A percentile compares a stretch with the other conserved stretches of the same genome.
These are phyloP conservation scores for Machaerirhynchus nigripectus DNA, from an alignment of 2,113 vertebrate genomes.

Conservation along the genomic window DNA sequence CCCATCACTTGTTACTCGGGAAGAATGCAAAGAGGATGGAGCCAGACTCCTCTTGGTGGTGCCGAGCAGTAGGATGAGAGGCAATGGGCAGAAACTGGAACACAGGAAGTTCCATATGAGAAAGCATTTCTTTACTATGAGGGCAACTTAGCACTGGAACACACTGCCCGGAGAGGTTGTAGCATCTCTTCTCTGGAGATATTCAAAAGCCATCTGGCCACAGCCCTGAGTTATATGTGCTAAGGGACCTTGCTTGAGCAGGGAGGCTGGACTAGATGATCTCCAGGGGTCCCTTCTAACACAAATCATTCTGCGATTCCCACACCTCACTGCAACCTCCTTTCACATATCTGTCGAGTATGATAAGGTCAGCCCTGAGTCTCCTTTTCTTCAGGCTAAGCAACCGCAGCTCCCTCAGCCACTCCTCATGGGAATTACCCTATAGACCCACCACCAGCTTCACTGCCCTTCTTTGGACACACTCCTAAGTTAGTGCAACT, in stretches of 20 bases:
- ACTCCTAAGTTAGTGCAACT: background rate
- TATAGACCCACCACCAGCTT: background rate
- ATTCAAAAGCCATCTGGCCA: background rate
- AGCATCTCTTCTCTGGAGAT: background rate
- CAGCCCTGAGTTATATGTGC: background rate
- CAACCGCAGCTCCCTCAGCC: background rate
- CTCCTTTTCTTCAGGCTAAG: background rate
- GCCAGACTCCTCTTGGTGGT: background rate
- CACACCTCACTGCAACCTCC: background rate
- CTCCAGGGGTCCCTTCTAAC: background rate
- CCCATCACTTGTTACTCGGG: background rate
- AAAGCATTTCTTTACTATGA: background rate
- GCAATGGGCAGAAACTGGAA: background rate
- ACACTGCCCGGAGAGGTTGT: background rate
- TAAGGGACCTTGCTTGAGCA: background rate
- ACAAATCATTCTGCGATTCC: background rate
- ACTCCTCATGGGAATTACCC: background rate
- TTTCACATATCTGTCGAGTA: background rate
- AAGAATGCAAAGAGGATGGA: background rate
- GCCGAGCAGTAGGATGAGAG: background rate
- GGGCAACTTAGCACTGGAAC: background rate
- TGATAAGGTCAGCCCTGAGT: background rate
- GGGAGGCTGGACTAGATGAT: background rate
- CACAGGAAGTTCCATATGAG: background rate
- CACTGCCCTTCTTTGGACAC: background rate